phyloP scores from a whole-genome alignment of 2,797 vertebrate species.

The Cirrhinus mrigala region DNA sequence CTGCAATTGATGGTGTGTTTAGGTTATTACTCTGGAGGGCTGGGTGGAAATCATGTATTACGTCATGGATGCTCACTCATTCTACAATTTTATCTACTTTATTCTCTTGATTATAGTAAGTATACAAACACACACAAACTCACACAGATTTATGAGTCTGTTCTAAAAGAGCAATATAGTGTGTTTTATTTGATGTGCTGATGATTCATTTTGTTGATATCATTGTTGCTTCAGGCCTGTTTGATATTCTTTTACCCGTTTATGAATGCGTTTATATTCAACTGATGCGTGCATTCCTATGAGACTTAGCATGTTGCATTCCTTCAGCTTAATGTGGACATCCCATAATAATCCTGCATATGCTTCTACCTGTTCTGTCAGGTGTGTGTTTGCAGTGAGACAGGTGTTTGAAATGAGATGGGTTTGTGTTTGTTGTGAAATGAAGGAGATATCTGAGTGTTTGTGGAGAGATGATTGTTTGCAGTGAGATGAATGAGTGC shows the following conservation, averaged over 20 bases:
- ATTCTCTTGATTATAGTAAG: conserved; percentile 98
- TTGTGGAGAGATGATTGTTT: too few species aligned
- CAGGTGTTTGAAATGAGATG: not conserved
- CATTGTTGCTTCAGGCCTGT: not conserved
- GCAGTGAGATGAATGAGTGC: not conserved
- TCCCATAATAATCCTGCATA: not conserved
- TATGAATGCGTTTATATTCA: not conserved
- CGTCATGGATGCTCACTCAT: conserved; percentile 98
- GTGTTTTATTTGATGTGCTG: not conserved
- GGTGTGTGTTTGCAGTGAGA: not conserved
- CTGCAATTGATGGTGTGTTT: conserved; percentile 47
- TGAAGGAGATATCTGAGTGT: not conserved
- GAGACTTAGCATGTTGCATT: not conserved
- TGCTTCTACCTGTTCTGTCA: not conserved
- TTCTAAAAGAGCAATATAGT: conserved; percentile 22
- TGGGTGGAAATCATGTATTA: conserved; percentile 99
- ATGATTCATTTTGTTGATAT: not conserved
- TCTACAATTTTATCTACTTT: conserved; percentile 99
- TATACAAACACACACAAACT: conserved; percentile 56
- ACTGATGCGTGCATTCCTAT: not conserved
- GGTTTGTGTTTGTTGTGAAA: not conserved
- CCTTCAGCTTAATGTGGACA: not conserved
- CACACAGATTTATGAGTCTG: conserved; percentile 24
- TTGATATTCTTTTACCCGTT: not conserved
- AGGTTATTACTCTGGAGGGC: conserved; percentile 98